These are phyloP conservation scores for Rhipidura dahli DNA, from an alignment of 2,113 vertebrate genomes.

Conservation along the genomic window DNA sequence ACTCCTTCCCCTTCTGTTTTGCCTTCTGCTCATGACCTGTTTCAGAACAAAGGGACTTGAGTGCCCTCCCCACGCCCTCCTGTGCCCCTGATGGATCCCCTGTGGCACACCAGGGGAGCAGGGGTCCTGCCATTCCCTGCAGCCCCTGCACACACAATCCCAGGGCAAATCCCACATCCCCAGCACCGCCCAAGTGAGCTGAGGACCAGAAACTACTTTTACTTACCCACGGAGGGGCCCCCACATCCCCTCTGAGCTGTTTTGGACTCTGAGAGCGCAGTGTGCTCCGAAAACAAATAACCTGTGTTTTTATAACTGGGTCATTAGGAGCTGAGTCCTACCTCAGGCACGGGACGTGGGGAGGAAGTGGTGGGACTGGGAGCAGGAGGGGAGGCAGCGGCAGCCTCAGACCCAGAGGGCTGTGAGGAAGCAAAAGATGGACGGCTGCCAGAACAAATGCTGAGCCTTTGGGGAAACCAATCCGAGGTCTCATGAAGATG, in stretches of 20 bases:
- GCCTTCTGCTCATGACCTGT: background rate
- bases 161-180: background rate
- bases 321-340: background rate
- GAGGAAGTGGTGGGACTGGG: conserved; percentile 51
- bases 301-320: conserved; percentile 50
- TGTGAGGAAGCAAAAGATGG: conserved; percentile 10
- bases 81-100: background rate
- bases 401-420: conserved; percentile 15
- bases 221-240: background rate
- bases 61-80: accelerated
- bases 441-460: conserved; percentile 48
- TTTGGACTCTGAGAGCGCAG: background rate
- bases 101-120: accelerated
- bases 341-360: background rate
- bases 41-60: accelerated
- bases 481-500: background rate
- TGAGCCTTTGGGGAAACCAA: background rate
- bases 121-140: background rate
- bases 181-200: background rate
- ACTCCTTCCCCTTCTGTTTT: background rate
- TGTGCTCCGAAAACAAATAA: conserved; percentile 45
- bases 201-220: background rate
- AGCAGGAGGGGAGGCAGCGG: background rate
- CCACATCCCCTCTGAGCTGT: conserved; percentile 5
- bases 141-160: accelerated